Evolutionary conservation across 2,888 invertebrate genomes (phyloP).

Genomic region (Hanleya hanleyi): DNA sequence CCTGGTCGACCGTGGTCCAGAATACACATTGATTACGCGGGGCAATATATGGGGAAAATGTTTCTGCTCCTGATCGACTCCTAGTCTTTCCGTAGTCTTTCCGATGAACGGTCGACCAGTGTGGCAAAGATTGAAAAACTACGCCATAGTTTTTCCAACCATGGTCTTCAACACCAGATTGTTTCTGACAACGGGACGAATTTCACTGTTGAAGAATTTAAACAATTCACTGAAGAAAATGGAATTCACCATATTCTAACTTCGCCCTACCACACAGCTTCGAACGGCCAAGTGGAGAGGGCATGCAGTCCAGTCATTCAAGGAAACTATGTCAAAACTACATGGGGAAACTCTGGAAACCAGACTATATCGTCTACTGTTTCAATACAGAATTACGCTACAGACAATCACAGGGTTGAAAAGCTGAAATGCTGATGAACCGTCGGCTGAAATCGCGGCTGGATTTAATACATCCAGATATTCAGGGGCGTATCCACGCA

Average conservation of each 20-base stretch:
- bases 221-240: too few relatives aligned
- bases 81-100: too few relatives aligned
- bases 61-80: too few relatives aligned
- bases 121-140: neutral
- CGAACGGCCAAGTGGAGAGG: neutral
- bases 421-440: neutral
- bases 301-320: neutral
- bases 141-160: neutral
- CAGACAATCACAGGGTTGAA: neutral
- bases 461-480: neutral
- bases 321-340: neutral
- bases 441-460: neutral
- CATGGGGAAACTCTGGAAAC: neutral
- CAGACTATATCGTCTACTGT: neutral
- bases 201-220: neutral
- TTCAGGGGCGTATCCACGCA: too few relatives aligned
- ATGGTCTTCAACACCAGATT: neutral
- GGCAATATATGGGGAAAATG: too few relatives aligned
- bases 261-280: neutral
- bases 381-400: neutral
- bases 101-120: neutral
- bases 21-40: too few relatives aligned
- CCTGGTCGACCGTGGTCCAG: too few relatives aligned
- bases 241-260: neutral
- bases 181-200: neutral